Conservation (phyloP, 2,797 vertebrate species). For the Rhadinocentrus ornatus region DNA sequence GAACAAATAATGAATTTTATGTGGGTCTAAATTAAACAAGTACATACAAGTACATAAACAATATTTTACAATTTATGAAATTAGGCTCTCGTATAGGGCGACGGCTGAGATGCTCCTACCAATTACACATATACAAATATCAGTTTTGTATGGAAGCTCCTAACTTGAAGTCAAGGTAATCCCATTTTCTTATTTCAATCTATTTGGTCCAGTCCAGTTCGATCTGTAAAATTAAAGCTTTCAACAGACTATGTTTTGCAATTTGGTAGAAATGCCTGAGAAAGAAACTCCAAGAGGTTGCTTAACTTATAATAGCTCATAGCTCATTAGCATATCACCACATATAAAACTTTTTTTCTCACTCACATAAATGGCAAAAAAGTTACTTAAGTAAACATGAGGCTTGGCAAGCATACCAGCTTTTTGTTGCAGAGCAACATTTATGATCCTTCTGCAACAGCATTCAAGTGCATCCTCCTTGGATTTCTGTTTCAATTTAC, state of each 20-base stretch:
- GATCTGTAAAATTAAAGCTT: not conserved
- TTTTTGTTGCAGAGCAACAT: not conserved
- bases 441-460: not conserved
- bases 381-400: not conserved
- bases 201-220: not conserved
- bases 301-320: not conserved
- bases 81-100: too few species aligned
- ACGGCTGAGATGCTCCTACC: not conserved
- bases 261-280: not conserved
- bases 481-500: not conserved
- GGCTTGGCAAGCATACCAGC: not conserved
- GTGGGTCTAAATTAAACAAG: slow-evolving; percentile 11
- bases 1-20: slow-evolving; percentile 14
- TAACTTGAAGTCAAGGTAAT: not conserved
- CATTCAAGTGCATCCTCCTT: not conserved
- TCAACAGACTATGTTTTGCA: not conserved
- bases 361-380: not conserved
- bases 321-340: not conserved
- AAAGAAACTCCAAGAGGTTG: not conserved
- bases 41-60: not conserved
- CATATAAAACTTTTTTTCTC: too few species aligned
- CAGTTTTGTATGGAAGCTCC: not conserved
- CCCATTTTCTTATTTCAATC: not conserved
- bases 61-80: not conserved
- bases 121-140: not conserved